Evolutionary conservation across 2,888 invertebrate genomes (phyloP).

Genomic region (Tipula vernalis): DNA sequence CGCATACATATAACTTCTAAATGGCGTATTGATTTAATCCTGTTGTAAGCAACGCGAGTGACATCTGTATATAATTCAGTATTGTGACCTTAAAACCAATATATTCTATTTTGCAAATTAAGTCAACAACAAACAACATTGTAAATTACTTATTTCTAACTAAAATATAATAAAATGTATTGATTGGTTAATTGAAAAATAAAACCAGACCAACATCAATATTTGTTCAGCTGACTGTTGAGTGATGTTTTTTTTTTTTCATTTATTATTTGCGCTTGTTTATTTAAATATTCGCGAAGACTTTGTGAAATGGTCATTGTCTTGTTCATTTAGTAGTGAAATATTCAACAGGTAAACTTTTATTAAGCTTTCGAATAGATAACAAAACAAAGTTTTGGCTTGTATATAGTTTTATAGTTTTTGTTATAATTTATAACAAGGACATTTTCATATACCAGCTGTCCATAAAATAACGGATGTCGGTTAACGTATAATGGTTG

Average conservation of each 20-base stretch:
- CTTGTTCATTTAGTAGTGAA: neutral
- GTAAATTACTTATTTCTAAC: neutral
- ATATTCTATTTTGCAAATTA: neutral
- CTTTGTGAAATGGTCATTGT: neutral
- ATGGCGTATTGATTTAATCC: neutral
- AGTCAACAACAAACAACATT: neutral
- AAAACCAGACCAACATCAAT: neutral
- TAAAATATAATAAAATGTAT: neutral
- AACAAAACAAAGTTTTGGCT: neutral
- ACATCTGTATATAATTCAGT: neutral
- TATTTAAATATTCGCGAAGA: neutral
- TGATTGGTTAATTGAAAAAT: neutral
- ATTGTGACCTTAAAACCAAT: neutral
- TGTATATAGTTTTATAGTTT: neutral
- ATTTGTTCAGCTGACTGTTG: neutral
- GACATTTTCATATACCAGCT: neutral
- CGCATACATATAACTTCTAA: neutral
- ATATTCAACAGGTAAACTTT: neutral
- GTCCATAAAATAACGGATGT: neutral
- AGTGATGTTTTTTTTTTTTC: neutral
- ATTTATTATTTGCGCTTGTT: neutral
- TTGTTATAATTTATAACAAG: neutral
- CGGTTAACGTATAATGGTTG: neutral
- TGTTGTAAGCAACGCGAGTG: neutral
- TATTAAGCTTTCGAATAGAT: neutral